Evolutionary conservation across 2,113 vertebrate species (phyloP).

Genomic region (Nothoprocta pentlandii): DNA sequence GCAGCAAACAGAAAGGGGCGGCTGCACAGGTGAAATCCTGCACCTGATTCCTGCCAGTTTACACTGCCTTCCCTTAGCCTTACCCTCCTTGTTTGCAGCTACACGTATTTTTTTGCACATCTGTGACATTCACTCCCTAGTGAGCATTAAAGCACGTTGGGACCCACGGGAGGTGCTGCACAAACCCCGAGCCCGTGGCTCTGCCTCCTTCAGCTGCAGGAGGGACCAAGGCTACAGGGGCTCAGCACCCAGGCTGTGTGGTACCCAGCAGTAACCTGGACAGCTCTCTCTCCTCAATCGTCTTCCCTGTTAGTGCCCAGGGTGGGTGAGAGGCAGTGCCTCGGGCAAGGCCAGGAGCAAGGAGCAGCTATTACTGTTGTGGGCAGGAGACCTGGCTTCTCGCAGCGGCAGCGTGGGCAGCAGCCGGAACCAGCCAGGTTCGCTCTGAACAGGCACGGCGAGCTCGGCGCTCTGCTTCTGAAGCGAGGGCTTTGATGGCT

Average conservation of each 20-base stretch:
- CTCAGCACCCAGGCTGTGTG: not conserved
- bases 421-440: not conserved
- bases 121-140: not conserved
- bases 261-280: not conserved
- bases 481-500: not conserved
- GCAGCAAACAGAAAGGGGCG: not conserved
- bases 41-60: not conserved
- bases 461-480: not conserved
- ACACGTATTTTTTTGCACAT: not conserved
- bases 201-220: not conserved
- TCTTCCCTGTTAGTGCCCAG: not conserved
- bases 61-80: not conserved
- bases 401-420: not conserved
- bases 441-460: not conserved
- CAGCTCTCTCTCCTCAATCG: not conserved
- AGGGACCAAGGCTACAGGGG: not conserved
- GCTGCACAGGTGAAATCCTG: not conserved
- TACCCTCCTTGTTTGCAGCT: constrained; percentile 11
- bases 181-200: not conserved
- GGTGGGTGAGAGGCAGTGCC: not conserved
- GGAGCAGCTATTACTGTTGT: not conserved
- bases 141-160: not conserved
- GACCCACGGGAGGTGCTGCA: not conserved
- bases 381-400: not conserved
- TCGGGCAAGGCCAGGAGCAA: not conserved